Evolutionary conservation across 1,140 invertebrate genomes (phyloP).

Genomic region (Aradophagus sp.): DNA sequence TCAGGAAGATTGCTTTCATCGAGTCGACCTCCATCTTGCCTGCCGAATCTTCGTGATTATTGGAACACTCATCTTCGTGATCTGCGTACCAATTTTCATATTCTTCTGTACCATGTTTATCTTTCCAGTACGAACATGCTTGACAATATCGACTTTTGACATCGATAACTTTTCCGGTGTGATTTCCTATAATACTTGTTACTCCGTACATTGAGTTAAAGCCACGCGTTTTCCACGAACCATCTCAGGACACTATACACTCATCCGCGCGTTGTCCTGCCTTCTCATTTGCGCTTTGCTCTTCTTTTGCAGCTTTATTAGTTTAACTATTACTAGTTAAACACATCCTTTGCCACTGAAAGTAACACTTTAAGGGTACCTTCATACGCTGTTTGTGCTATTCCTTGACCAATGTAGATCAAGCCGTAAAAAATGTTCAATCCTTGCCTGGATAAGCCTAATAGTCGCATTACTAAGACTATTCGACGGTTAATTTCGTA

Average conservation of each 20-base stretch:
- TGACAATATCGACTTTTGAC: slow-evolving; percentile 51
- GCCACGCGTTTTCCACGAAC: slow-evolving; percentile 35
- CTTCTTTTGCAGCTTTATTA: slow-evolving; percentile 39
- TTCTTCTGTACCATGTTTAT: slow-evolving; percentile 25
- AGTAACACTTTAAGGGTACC: slow-evolving; percentile 13
- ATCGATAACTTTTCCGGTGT: slow-evolving; percentile 50
- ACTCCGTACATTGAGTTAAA: slow-evolving; percentile 39
- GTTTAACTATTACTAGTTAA: slow-evolving; percentile 2
- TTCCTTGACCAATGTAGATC: slow-evolving; percentile 35
- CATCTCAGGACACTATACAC: slow-evolving; percentile 42
- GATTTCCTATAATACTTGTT: slow-evolving; percentile 41
- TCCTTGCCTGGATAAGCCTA: slow-evolving; percentile 29
- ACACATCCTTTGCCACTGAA: slow-evolving; percentile 9
- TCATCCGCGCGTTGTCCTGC: slow-evolving; percentile 21
- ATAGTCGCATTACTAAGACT: slow-evolving; percentile 43
- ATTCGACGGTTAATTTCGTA: slow-evolving; percentile 45
- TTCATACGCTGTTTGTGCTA: slow-evolving; percentile 13
- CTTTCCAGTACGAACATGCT: slow-evolving; percentile 38
- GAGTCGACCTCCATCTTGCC: slow-evolving; percentile 45
- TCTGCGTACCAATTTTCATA: slow-evolving; percentile 44
- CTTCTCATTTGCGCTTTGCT: slow-evolving; percentile 32
- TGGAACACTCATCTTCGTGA: slow-evolving; percentile 32
- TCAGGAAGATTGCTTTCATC: slow-evolving; percentile 31
- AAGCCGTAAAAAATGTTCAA: slow-evolving; percentile 18
- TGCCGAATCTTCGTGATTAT: slow-evolving; percentile 20